These are phyloP conservation scores for Arrhopalites spinosus DNA, from an alignment of 2,888 invertebrate species.

Conservation along the genomic window DNA sequence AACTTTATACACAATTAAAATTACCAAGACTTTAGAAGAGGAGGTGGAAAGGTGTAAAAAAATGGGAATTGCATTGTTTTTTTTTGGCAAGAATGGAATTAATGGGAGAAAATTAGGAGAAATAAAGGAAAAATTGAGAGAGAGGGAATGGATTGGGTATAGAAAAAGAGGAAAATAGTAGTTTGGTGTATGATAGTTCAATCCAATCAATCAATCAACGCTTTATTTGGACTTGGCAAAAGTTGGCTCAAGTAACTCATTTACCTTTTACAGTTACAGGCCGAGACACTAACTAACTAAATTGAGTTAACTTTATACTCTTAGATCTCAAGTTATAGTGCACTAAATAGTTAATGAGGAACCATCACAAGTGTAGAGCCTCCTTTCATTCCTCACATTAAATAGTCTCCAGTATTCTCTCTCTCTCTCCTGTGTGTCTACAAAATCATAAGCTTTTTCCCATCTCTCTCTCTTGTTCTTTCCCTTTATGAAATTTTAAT, in stretches of 20 bases:
- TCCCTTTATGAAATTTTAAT: neutral
- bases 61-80: too few species aligned
- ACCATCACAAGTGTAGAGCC: constrained; percentile 32
- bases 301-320: constrained; percentile 34
- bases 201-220: constrained; percentile 40
- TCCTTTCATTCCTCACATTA: constrained; percentile 11
- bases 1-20: too few species aligned
- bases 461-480: neutral
- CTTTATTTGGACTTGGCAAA: constrained; percentile 34
- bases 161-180: too few species aligned
- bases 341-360: constrained; percentile 40
- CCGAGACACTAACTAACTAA: constrained; percentile 37
- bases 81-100: too few species aligned
- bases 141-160: too few species aligned
- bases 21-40: too few species aligned
- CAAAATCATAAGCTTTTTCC: constrained; percentile 1
- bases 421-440: neutral
- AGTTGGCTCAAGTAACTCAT: constrained; percentile 30
- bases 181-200: constrained; percentile 32
- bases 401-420: neutral
- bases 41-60: too few species aligned
- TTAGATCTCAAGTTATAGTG: constrained; percentile 18
- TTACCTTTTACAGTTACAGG: constrained; percentile 34
- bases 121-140: too few species aligned
- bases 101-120: too few species aligned